A percentile compares a stretch with the other conserved stretches of the same genome.
Evolutionary conservation across 2,113 vertebrate genomes (phyloP).

Genomic region (Lonchura striata): DNA sequence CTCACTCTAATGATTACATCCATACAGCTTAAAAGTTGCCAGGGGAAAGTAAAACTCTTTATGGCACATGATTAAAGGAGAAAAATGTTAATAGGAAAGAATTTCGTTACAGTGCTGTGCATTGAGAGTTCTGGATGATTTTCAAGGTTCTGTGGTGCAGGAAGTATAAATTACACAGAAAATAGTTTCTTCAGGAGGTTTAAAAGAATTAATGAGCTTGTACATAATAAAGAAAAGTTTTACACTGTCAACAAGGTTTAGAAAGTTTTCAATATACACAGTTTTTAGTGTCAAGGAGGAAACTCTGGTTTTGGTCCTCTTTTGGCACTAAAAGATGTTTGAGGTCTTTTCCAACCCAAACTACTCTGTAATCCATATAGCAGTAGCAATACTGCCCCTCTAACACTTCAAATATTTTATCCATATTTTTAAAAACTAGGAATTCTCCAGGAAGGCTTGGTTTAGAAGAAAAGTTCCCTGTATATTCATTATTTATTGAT

Average conservation of each 20-base stretch:
- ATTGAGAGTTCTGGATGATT: slow-evolving; percentile 14
- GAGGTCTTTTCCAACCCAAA: background rate
- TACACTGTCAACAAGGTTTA: background rate
- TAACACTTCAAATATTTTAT: background rate
- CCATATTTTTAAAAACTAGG: background rate
- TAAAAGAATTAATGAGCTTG: background rate
- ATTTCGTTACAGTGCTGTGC: background rate
- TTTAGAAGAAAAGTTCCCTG: background rate
- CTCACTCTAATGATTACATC: slow-evolving; percentile 66
- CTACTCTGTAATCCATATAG: background rate
- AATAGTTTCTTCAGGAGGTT: background rate
- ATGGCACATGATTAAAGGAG: slow-evolving; percentile 52
- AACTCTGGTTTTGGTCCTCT: background rate
- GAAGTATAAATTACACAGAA: background rate
- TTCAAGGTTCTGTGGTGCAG: background rate
- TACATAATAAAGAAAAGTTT: background rate
- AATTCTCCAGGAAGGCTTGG: background rate
- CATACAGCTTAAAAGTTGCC: slow-evolving; percentile 61
- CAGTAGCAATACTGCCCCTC: background rate
- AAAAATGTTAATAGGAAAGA: slow-evolving; percentile 47
- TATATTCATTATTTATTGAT: background rate
- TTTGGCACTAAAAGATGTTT: background rate
- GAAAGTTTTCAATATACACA: background rate
- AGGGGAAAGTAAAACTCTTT: slow-evolving; percentile 65
- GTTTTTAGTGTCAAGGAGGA: background rate